A percentile compares a stretch with the other conserved stretches of the same genome.
phyloP scores from a whole-genome alignment of 2,888 invertebrate genomes.

The Drosophila percnosoma region DNA sequence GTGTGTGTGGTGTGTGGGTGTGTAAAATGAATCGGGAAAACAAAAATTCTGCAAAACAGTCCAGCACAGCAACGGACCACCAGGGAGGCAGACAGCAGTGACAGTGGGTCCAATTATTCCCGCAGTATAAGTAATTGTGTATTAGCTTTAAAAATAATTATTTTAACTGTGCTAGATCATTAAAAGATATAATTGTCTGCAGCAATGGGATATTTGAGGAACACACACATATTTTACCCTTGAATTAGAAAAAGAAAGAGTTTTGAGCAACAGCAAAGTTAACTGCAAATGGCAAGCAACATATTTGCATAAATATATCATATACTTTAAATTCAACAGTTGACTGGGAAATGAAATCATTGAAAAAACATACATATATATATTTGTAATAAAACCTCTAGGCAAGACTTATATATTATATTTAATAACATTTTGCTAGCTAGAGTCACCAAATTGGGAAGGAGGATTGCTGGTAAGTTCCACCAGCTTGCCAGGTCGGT shows the following conservation, averaged over 20 bases:
- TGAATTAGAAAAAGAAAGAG: not conserved
- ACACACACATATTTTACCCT: not conserved
- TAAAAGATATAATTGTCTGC: not conserved
- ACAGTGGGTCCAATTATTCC: constrained; percentile 34
- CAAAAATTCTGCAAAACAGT: constrained; percentile 17
- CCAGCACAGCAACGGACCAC: constrained; percentile 11
- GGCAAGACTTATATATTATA: not conserved
- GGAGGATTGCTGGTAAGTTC: not conserved
- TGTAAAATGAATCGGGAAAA: constrained; percentile 11
- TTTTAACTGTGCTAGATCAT: not conserved
- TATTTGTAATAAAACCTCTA: not conserved
- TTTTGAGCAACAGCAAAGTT: not conserved
- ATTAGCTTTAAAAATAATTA: constrained; percentile 17
- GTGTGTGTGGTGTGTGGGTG: not conserved
- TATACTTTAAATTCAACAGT: not conserved
- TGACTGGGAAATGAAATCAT: too few species aligned
- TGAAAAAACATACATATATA: not conserved
- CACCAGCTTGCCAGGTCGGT: not conserved
- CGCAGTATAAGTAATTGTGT: constrained; percentile 19
- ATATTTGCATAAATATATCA: not conserved
- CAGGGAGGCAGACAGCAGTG: constrained; percentile 9
- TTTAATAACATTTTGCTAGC: not conserved
- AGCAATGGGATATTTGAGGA: not conserved
- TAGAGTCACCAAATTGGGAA: not conserved
- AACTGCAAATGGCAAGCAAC: not conserved